Evolutionary conservation across 92 coral and sea anemone species (phyloP).

Genomic region (Chrysogorgia sp.): DNA sequence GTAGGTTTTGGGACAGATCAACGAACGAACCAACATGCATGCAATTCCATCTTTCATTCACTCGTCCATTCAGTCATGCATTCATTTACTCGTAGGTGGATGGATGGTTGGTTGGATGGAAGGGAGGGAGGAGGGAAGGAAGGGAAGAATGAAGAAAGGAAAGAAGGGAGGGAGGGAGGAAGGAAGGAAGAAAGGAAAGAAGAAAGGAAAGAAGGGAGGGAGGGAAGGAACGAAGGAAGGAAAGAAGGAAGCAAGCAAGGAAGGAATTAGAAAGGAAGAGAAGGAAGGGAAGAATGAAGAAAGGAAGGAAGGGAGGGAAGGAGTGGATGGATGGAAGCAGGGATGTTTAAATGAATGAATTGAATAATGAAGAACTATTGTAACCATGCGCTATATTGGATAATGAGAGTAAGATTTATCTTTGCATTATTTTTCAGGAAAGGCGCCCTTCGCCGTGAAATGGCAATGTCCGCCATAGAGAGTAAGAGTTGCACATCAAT

Average conservation of each 20-base stretch:
- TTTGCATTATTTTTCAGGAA: neutral
- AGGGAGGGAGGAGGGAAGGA: too few relatives aligned
- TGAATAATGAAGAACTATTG: too few relatives aligned
- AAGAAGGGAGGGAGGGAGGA: neutral
- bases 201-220: neutral
- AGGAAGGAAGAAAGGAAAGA: neutral
- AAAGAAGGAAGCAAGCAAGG: neutral
- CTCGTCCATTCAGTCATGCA: too few relatives aligned
- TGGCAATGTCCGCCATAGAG: neutral
- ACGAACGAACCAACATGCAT: too few relatives aligned
- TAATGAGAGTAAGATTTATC: too few relatives aligned
- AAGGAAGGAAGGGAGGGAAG: neutral
- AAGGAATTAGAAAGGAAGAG: neutral
- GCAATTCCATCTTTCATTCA: too few relatives aligned
- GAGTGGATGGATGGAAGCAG: too few relatives aligned
- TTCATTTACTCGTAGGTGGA: too few relatives aligned
- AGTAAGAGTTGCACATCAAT: neutral
- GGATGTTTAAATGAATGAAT: too few relatives aligned
- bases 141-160: neutral
- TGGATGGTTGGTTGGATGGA: too few relatives aligned
- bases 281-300: neutral
- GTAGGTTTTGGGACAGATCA: too few relatives aligned
- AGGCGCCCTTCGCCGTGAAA: slow-evolving; percentile 1
- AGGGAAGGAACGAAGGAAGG: neutral
- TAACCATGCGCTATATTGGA: too few relatives aligned